A percentile compares a stretch with the other conserved stretches of the same genome.
phyloP scores from a whole-genome alignment of 2,888 invertebrate genomes.

The Cataglyphis livida region DNA sequence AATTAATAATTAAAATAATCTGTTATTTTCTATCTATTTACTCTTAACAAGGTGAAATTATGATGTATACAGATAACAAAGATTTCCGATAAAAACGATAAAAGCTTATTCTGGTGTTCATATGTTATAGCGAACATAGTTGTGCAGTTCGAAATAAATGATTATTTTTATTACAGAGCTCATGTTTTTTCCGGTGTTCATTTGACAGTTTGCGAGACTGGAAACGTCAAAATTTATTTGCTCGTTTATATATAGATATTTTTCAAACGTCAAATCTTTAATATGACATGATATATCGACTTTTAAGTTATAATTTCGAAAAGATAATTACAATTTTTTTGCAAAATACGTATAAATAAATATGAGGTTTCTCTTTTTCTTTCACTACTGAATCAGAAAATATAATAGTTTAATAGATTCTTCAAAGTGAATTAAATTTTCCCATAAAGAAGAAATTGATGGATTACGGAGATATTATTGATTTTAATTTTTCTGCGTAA shows the following conservation, averaged over 20 bases:
- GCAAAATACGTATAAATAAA: background rate
- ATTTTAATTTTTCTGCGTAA: background rate
- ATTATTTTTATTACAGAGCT: background rate
- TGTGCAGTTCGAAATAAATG: background rate
- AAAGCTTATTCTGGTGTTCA: conserved; percentile 15
- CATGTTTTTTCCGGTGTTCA: background rate
- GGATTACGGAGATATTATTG: background rate
- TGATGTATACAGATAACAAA: background rate
- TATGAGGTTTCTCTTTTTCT: background rate
- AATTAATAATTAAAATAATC: background rate
- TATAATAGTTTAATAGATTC: background rate
- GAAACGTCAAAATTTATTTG: background rate
- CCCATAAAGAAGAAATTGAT: background rate
- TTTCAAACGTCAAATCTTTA: background rate
- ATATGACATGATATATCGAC: background rate
- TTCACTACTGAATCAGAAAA: background rate
- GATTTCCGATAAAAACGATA: conserved; percentile 9
- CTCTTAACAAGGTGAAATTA: background rate
- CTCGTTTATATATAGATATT: background rate
- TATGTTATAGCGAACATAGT: background rate
- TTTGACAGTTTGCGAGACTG: background rate
- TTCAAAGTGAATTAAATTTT: background rate
- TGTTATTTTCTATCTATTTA: background rate
- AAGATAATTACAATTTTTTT: background rate
- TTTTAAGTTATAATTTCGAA: background rate